Evolutionary conservation across 2,888 invertebrate species (phyloP), one percentile per base, ranked within the genome.

Genomic region (Platycheirus rosarum): DNA sequence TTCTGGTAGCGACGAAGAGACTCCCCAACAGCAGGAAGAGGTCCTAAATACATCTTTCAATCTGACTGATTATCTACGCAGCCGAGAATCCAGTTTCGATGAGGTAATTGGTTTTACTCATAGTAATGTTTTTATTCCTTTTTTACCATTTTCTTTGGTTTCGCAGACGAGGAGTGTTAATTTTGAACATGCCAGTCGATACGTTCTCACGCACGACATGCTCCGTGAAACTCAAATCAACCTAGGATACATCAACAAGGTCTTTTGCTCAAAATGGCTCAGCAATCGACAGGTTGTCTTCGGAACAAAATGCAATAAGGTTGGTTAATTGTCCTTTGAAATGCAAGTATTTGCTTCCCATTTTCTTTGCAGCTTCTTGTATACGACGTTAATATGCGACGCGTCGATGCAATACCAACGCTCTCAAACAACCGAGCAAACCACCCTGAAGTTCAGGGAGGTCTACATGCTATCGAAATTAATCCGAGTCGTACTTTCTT

Each of bases 281-380:
- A 97, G 97, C 86, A 97, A 97, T 91, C 93, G 97, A 87, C 97
- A 98, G 92, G 96, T 98, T 71, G 97, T 98, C 18, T 97, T 98
- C 90, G 98, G 98, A 66, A 98, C 98, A 60, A 98, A 98, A 91
- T 98, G 98, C 91, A 98, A 98, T 91, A 97, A 97, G 93, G 96
- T 96, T 89, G 32, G 37, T 51, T 6, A 13, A 29, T 9, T 8
- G 5, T 7, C 29, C 8, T n/a, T 26, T 2, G 8, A 1, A n/a
- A 11, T 32, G 29, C 6, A 23, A 23, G 14, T 37, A 77, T 90
- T 90, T 48, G n/a, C n/a, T n/a, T n/a, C n/a, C n/a, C n/a, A n/a
- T n/a, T n/a, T n/a, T n/a, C n/a, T n/a, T n/a, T n/a, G n/a, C 90
- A 96, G 95, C 91, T 98, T 84, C 95, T 97, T 93, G 97, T 98